Conservation (phyloP, 2,113 vertebrate species). For the Sylvilagus bachmani region DNA sequence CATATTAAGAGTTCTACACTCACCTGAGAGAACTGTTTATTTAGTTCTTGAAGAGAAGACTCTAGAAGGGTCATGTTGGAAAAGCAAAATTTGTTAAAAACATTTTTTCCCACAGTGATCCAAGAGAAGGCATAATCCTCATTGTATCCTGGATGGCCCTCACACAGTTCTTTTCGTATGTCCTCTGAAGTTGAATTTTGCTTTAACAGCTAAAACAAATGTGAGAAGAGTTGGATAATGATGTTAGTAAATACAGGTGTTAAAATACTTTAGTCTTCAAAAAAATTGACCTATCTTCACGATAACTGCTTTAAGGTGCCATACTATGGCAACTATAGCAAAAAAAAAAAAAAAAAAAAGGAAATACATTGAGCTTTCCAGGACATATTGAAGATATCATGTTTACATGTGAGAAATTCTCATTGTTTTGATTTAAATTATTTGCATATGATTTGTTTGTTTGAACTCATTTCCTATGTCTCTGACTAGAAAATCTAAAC, state of each 20-base stretch:
- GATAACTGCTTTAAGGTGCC: background rate
- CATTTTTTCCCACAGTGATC: slow-evolving; percentile 84
- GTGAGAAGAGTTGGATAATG: background rate
- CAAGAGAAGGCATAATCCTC: background rate
- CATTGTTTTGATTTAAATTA: background rate
- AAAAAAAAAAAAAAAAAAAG: too few relatives aligned
- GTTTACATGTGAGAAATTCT: background rate
- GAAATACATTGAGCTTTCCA: background rate
- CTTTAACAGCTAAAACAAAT: slow-evolving; percentile 74
- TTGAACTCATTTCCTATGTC: background rate
- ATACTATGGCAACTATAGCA: background rate
- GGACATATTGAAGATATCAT: background rate
- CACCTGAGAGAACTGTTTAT: slow-evolving; percentile 85
- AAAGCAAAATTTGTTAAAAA: slow-evolving; percentile 87
- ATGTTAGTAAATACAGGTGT: slow-evolving; percentile 22
- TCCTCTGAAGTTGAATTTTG: slow-evolving; percentile 79
- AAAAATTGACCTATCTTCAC: slow-evolving; percentile 1
- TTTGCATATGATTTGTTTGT: slow-evolving; percentile 4
- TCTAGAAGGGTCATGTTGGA: slow-evolving; percentile 84
- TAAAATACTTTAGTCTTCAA: slow-evolving; percentile 40
- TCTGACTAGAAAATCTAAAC: slow-evolving; percentile 41
- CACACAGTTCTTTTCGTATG: slow-evolving; percentile 85
- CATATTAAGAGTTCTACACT: slow-evolving; percentile 38
- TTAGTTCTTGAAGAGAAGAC: slow-evolving; percentile 84
- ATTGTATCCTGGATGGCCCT: slow-evolving; percentile 70